Conservation (phyloP, 2,113 vertebrate species). For the Alectura lathami region DNA sequence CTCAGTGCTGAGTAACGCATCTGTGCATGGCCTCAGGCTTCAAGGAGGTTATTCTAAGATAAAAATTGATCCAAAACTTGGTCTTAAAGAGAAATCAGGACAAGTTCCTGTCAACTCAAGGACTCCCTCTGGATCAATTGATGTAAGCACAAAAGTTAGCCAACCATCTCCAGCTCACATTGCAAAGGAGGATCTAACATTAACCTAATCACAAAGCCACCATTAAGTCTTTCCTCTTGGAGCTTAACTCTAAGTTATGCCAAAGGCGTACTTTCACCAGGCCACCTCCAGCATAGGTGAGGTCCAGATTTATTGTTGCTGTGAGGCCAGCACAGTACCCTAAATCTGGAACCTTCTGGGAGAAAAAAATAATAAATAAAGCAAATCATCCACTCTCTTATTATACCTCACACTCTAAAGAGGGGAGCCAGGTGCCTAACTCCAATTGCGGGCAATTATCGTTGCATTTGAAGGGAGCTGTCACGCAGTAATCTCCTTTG, state of each 20-base stretch:
- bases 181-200: neutral
- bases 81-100: conserved; percentile 7
- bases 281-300: neutral
- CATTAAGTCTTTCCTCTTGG: neutral
- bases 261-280: neutral
- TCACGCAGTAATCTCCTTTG: neutral
- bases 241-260: neutral
- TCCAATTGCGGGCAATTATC: neutral
- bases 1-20: neutral
- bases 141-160: neutral
- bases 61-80: neutral
- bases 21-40: neutral
- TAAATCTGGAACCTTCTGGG: neutral
- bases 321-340: neutral
- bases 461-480: neutral
- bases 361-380: neutral
- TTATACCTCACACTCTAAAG: accelerated
- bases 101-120: conserved; percentile 22
- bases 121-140: neutral
- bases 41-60: neutral
- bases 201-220: neutral
- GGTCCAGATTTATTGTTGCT: neutral
- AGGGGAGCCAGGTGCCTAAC: neutral
- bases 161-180: neutral
- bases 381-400: neutral